Evolutionary conservation across 2,888 invertebrate species (phyloP).

Genomic region (Scaptomyza caliginosa): DNA sequence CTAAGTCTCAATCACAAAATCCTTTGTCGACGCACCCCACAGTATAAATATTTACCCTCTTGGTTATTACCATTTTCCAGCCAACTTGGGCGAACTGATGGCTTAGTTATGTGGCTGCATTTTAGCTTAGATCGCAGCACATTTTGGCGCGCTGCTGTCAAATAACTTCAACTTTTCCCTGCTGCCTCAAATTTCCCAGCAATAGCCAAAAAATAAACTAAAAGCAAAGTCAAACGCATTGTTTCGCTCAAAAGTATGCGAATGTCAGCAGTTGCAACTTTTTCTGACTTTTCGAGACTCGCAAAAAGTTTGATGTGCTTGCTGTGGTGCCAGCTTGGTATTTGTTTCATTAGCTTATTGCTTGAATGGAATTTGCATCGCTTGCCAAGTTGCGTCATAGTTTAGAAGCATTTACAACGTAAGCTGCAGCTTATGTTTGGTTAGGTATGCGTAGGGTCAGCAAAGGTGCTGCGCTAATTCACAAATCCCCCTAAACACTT

Average conservation of each 20-base stretch:
- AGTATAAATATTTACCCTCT: constrained; percentile 69
- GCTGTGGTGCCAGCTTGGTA: constrained; percentile 6
- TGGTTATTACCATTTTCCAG: constrained; percentile 51
- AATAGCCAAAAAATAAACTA: not conserved
- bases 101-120: constrained; percentile 33
- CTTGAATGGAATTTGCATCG: constrained; percentile 44
- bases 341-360: constrained; percentile 67
- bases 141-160: constrained; percentile 60
- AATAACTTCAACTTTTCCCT: constrained; percentile 64
- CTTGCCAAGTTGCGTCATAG: constrained; percentile 39
- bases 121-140: constrained; percentile 46
- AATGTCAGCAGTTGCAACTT: constrained; percentile 55
- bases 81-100: constrained; percentile 30
- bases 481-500: not conserved
- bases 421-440: not conserved
- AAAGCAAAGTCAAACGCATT: constrained; percentile 46
- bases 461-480: constrained; percentile 14
- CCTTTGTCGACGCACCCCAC: constrained; percentile 27
- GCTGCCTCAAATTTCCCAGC: constrained; percentile 47
- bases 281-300: constrained; percentile 28
- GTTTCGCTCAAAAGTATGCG: constrained; percentile 55
- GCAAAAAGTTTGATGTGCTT: constrained; percentile 30
- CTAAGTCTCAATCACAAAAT: constrained; percentile 45
- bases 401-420: not conserved
- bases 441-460: not conserved